Conservation (phyloP, 2,113 vertebrate species). For the Psophia crepitans region DNA sequence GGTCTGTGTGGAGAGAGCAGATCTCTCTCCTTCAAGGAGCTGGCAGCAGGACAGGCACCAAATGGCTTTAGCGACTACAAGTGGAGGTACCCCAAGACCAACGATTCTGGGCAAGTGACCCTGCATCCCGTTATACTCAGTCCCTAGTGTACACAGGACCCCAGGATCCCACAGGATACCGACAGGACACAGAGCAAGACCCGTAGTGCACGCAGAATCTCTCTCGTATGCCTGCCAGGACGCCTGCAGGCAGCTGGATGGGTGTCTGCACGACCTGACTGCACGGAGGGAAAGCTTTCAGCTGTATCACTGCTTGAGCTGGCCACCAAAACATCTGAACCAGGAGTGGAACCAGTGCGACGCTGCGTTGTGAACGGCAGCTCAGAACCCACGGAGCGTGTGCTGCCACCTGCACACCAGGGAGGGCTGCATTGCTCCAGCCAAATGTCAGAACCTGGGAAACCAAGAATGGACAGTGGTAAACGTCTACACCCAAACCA, state of each 20-base stretch:
- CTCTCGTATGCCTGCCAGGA: background rate
- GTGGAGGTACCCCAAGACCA: no score
- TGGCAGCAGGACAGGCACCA: background rate
- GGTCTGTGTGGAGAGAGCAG: background rate
- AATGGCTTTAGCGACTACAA: background rate
- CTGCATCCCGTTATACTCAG: background rate
- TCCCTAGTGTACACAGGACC: background rate
- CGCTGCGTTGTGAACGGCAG: no score
- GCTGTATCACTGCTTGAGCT: background rate
- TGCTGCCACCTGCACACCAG: background rate
- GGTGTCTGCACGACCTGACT: background rate
- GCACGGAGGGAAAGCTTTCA: background rate
- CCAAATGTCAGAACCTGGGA: background rate
- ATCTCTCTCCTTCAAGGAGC: background rate
- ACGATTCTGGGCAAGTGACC: background rate
- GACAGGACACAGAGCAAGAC: background rate
- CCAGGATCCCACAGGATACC: background rate
- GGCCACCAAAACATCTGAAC: no score
- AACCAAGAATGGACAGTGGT: background rate
- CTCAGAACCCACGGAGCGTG: background rate
- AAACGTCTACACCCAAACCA: no score
- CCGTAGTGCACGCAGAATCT: fast-evolving
- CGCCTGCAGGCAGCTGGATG: background rate
- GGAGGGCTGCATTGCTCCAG: no score
- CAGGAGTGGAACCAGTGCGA: background rate